Percentiles rank a stretch among this genome's conserved stretches.
Evolutionary conservation across 92 coral and sea anemone species (phyloP).

Genomic region (Phenganax marumi): DNA sequence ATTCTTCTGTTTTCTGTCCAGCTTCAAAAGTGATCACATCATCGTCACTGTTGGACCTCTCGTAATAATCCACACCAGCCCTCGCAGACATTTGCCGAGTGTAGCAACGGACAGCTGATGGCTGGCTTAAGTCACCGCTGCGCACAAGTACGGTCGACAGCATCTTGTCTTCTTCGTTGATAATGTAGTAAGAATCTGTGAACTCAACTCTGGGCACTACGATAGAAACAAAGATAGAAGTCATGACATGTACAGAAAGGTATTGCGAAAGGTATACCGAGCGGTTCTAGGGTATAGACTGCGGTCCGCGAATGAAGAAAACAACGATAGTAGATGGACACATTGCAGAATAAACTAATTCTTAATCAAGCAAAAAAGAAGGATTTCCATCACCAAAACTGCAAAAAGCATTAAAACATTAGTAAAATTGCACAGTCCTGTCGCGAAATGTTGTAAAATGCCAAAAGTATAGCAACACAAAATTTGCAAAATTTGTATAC

Average conservation of each 20-base stretch:
- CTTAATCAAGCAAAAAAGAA: too few relatives aligned
- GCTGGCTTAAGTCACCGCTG: slow-evolving; percentile 72
- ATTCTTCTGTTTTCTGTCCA: slow-evolving; percentile 67
- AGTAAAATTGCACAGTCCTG: too few relatives aligned
- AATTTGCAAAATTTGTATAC: neutral
- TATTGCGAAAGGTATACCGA: neutral
- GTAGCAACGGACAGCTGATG: slow-evolving; percentile 78
- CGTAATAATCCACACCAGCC: slow-evolving; percentile 73
- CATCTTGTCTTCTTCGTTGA: slow-evolving; percentile 62
- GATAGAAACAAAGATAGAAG: neutral
- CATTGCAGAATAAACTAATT: too few relatives aligned
- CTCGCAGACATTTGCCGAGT: slow-evolving; percentile 78
- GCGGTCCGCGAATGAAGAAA: neutral
- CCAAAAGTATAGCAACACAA: neutral
- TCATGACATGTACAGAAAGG: neutral
- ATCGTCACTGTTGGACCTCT: slow-evolving; percentile 71
- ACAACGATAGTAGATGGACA: too few relatives aligned
- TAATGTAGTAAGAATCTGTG: slow-evolving; percentile 46
- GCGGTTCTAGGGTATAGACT: neutral
- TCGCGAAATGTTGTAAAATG: too few relatives aligned
- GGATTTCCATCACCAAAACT: too few relatives aligned
- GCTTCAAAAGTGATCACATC: slow-evolving; percentile 71
- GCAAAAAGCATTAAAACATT: too few relatives aligned
- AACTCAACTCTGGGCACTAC: slow-evolving; percentile 83
- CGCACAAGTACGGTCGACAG: slow-evolving; percentile 69